Conservation (phyloP, 2,888 invertebrate species). For the Xestia xanthographa region DNA sequence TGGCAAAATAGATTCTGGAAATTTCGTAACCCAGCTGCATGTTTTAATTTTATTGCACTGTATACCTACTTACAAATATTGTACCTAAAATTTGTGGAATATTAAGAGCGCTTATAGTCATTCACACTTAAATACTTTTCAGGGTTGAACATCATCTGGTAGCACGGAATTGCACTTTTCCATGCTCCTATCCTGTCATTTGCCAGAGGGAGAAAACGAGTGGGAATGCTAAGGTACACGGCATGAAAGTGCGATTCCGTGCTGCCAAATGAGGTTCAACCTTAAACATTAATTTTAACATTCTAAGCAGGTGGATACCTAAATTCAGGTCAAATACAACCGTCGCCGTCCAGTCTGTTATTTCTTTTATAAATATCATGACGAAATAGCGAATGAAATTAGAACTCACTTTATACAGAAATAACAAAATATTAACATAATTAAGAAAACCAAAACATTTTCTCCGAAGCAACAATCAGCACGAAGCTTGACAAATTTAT, state of each 20-base stretch:
- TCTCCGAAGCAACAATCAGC: constrained; percentile 4
- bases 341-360: background rate
- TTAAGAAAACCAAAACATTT: constrained; percentile 46
- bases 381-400: constrained; percentile 6
- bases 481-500: constrained; percentile 50
- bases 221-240: too few relatives aligned
- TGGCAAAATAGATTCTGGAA: constrained; percentile 22
- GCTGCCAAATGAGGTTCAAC: background rate
- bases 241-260: background rate
- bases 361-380: background rate
- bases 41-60: constrained; percentile 8
- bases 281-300: background rate
- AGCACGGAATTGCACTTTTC: background rate
- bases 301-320: background rate
- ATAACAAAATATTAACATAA: constrained; percentile 19
- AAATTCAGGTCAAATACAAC: constrained; percentile 14
- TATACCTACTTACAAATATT: background rate
- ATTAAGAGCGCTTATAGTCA: background rate
- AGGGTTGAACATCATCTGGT: background rate
- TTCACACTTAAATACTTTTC: constrained; percentile 2
- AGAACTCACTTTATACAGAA: constrained; percentile 17
- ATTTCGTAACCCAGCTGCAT: background rate
- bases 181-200: background rate
- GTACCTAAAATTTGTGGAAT: background rate
- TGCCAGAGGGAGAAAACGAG: too few relatives aligned